Evolutionary conservation across 2,797 vertebrate genomes (phyloP), one percentile per base, ranked within the genome.

Genomic region (Artibeus lituratus): DNA sequence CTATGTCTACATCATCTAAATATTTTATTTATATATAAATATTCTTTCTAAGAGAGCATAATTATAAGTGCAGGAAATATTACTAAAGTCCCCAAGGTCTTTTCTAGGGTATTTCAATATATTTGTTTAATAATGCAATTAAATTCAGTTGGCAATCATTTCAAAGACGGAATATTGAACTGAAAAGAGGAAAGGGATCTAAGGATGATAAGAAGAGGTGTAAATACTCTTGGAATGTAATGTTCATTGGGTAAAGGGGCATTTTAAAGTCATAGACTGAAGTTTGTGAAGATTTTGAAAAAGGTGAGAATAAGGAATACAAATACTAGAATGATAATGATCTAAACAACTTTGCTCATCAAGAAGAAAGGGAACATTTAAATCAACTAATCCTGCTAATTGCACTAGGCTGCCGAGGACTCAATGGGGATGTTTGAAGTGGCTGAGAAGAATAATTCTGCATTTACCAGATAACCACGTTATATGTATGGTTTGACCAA

Each of bases 181-280:
- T 59, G 22, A 73, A 87, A 82, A 95, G 32, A 69, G 7, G 83
- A 96, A 92, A 80, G 87, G 35, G 21, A 91, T 14, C 29, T 95
- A n/a, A 88, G 85, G 5, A 35, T 93, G 35, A 51, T n/a, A n/a
- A 6, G 22, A 49, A 69, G 74, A 80, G 12, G 18, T 57, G 16
- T 87, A 47, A 87, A 53, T 53, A 87, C 15, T 78, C 32, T 81
- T 19, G 44, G 35, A 81, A 67, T 15, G 7, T 21, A 88, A 85
- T 19, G 3, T 24, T 29, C 39, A 47, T 1, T 82, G 57, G 26
- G 49, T 44, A 95, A 87, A 84, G 72, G 9, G 24, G 21, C 19
- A 94, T 92, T 90, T 22, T 21, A 62, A 53, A 85, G 42, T 87
- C 26, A 1, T 14, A 49, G n/a, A 9, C 44, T 62, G 35, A 95